Evolutionary conservation across 2,797 vertebrate genomes (phyloP).

Genomic region (Sphaeramia orbicularis): DNA sequence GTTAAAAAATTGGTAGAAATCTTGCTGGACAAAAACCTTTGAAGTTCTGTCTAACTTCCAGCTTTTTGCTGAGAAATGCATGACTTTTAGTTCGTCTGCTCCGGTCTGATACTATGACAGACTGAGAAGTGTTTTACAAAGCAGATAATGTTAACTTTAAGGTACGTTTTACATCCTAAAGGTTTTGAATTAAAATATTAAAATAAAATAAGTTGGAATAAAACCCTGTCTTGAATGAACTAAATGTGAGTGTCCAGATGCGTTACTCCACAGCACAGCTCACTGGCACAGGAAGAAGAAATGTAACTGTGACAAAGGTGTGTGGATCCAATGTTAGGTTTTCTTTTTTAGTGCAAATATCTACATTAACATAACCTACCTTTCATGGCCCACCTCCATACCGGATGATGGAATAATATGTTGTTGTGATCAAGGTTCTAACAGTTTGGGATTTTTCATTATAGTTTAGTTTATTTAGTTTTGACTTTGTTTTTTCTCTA

Average conservation of each 20-base stretch:
- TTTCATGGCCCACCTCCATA: constrained; percentile 4
- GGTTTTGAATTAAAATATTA: no score
- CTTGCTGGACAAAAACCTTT: neutral
- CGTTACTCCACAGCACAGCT: neutral
- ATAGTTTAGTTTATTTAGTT: no score
- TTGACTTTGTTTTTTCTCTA: no score
- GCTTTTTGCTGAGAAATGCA: constrained; percentile 2
- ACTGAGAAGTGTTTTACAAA: no score
- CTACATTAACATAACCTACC: constrained; percentile 8
- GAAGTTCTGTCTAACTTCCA: constrained; percentile 7
- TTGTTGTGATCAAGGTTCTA: constrained; percentile 14
- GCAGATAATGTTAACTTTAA: no score
- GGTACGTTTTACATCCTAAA: no score
- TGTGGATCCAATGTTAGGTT: constrained; percentile 6
- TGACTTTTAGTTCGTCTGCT: neutral
- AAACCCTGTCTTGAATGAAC: no score
- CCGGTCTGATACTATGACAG: no score
- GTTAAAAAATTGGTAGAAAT: constrained; percentile 37
- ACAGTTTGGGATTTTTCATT: no score
- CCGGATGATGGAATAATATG: constrained; percentile 7
- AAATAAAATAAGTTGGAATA: no score
- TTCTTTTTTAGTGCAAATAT: neutral
- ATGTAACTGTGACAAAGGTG: neutral
- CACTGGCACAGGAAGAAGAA: neutral
- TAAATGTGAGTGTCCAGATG: no score